phyloP scores from a whole-genome alignment of 2,888 invertebrate genomes.

The Synergus laeviventris region DNA sequence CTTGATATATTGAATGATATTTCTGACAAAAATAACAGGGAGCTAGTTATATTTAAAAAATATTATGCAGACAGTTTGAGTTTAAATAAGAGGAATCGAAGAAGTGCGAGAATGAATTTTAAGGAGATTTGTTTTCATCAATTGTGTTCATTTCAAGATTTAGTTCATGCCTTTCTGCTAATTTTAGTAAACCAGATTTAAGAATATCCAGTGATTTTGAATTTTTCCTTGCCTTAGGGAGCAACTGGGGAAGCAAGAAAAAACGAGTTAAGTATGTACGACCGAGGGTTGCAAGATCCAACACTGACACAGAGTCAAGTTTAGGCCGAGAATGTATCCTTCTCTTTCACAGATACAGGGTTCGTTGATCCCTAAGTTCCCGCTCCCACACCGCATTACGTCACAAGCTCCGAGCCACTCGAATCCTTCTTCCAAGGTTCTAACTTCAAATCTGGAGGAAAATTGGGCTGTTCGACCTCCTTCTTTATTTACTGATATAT shows the following conservation, averaged over 20 bases:
- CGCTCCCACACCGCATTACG: slow-evolving; percentile 38
- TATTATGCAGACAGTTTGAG: no score
- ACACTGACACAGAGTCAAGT: slow-evolving; percentile 10
- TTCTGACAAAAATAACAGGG: no score
- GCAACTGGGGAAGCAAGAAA: background rate
- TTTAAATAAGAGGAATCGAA: no score
- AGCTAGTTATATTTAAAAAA: no score
- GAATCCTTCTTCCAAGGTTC: slow-evolving; percentile 11
- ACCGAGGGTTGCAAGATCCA: background rate
- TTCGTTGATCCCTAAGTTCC: slow-evolving; percentile 27
- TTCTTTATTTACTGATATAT: background rate
- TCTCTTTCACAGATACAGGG: slow-evolving; percentile 25
- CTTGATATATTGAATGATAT: no score
- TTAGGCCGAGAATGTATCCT: slow-evolving; percentile 32
- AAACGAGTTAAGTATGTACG: background rate
- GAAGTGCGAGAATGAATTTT: no score
- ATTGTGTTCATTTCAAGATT: no score
- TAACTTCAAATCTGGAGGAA: background rate
- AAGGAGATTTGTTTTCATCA: no score
- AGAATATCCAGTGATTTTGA: no score
- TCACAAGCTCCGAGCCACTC: background rate
- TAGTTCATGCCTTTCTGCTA: no score
- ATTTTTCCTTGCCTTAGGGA: background rate
- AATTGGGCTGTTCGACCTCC: background rate
- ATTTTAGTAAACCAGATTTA: no score